Base-by-base conservation (phyloP, 2,113 vertebrate species). In the Caracal caracal region DNA sequence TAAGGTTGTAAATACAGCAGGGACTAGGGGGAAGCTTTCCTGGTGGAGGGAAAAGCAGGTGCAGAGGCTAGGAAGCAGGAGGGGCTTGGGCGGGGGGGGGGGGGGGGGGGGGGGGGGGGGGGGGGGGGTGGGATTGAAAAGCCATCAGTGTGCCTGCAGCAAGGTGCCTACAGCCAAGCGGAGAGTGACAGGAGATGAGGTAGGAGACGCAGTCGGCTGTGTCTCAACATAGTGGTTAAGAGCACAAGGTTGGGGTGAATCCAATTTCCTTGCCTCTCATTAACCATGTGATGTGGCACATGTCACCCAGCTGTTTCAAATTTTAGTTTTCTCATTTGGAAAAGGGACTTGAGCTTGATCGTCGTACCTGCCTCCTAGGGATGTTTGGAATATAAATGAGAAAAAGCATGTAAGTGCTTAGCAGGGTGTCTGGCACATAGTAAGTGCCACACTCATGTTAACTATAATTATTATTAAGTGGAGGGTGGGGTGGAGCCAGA, bases 311-410 rank as follows among this genome's bases (percentile, higher is more conserved):
- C 3, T n/a, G 82, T 49, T 49, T 24, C 71, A 84, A 92, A 68
- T 22, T 30, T 91, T 20, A 63, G 33, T 83, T 92, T 89, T 95
- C 66, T 87, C 47, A 53, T 84, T 80, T 87, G 37, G 47, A 51
- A 94, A 95, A 51, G 49, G 68, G 51, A 49, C 63, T 65, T 75
- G 11, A n/a, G 43, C 63, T 65, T 75, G 11, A n/a, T 56, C 53
- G 76, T n/a, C 35, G 73, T 16, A 35, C n/a, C 30, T 43, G 40
- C n/a, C 68, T 87, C 75, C 30, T 19, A 68, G 63, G 51, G 33
- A 33, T 26, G n/a, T 59, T 66, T 56, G 82, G 80, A 33, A 3
- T 80, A 65, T 73, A 75, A 43, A 37, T 40, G 85, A 92, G 47
- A 63, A 88, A 82, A 80, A 33, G 37, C 16, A 2, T 11, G 17